These are phyloP conservation scores for Perizoma affinitatum DNA, from an alignment of 2,888 invertebrate genomes.

Conservation along the genomic window DNA sequence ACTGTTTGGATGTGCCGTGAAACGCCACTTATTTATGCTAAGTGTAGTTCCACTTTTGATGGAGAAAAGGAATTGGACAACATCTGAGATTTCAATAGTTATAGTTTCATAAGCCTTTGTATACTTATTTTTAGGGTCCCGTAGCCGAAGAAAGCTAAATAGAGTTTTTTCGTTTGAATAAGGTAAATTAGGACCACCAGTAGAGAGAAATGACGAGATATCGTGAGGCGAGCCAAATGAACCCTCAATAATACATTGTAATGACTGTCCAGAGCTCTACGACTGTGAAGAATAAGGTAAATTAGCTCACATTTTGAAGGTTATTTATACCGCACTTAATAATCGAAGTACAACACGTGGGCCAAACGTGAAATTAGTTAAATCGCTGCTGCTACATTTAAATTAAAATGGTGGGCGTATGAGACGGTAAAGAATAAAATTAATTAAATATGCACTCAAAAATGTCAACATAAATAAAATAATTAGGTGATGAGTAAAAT, in stretches of 20 bases:
- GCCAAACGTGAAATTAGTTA: conserved; percentile 31
- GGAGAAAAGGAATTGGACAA: background rate
- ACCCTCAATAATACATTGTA: too few species aligned
- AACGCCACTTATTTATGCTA: background rate
- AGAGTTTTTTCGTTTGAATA: too few species aligned
- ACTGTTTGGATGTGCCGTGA: conserved; percentile 30
- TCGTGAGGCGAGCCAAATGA: too few species aligned
- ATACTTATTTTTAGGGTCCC: too few species aligned
- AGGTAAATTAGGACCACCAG: too few species aligned
- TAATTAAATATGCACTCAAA: conserved; percentile 36
- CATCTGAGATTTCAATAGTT: conserved; percentile 1
- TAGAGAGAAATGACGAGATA: too few species aligned
- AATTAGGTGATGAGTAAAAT: conserved; percentile 29
- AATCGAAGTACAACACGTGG: conserved; percentile 24
- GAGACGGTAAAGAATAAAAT: conserved; percentile 37
- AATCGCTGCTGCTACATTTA: conserved; percentile 27
- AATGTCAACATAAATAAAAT: conserved; percentile 36
- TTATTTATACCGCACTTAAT: conserved; percentile 17
- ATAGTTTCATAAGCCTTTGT: background rate
- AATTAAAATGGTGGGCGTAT: conserved; percentile 35
- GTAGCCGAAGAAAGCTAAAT: too few species aligned
- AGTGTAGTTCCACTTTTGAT: background rate
- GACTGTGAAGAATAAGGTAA: too few species aligned
- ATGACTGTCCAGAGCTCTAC: too few species aligned
- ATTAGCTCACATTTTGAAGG: conserved; percentile 5